These are phyloP conservation scores for Oasisia sp. DNA, from an alignment of 2,888 invertebrate genomes.

Conservation along the genomic window DNA sequence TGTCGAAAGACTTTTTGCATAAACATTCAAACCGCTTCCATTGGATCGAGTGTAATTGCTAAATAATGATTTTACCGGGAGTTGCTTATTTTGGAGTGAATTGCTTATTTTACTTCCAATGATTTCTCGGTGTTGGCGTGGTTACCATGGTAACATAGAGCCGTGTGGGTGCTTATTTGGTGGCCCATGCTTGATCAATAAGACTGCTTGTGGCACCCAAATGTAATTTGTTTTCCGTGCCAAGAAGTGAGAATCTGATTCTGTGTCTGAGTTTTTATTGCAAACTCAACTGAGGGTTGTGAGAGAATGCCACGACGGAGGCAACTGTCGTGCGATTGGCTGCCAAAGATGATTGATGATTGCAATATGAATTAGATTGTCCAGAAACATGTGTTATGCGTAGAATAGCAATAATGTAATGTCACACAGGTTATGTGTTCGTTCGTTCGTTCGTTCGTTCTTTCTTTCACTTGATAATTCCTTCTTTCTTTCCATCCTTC, in stretches of 20 bases:
- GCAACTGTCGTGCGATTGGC: not conserved
- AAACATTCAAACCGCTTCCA: not conserved
- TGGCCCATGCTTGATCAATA: not conserved
- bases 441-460: not conserved
- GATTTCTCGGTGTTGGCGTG: not conserved
- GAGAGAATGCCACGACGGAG: not conserved
- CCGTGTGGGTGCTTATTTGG: not conserved
- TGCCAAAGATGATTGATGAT: not conserved
- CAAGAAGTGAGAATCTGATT: not conserved
- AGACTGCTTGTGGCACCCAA: not conserved
- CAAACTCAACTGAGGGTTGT: not conserved
- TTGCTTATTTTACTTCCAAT: constrained; percentile 17
- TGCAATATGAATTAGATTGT: not conserved
- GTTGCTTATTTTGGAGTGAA: not conserved
- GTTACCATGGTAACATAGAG: not conserved
- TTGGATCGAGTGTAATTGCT: not conserved
- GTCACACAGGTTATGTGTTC: not conserved
- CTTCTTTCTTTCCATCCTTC: no score
- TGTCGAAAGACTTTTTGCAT: not conserved
- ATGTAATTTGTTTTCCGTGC: not conserved
- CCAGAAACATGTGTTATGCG: not conserved
- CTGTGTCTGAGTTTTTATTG: not conserved
- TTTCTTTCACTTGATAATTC: not conserved
- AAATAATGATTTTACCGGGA: not conserved
- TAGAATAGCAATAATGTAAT: not conserved